phyloP scores from a whole-genome alignment of 2,797 vertebrate genomes.

The Gallirallus australis region DNA sequence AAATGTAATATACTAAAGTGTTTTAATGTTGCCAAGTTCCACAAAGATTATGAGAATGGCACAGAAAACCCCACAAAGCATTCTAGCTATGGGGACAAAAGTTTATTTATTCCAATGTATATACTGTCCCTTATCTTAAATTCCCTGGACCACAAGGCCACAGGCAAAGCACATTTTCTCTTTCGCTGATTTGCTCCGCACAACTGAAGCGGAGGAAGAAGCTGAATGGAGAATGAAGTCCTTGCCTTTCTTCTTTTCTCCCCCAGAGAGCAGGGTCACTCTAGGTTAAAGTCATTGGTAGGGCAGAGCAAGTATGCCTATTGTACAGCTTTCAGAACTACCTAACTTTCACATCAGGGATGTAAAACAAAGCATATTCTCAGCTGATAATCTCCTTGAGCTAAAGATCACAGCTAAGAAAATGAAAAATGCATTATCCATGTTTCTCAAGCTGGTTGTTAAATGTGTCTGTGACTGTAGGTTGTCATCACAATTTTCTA shows the following conservation, averaged over 20 bases:
- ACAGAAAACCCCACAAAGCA: background rate
- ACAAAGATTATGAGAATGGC: background rate
- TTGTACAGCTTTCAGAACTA: background rate
- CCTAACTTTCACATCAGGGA: background rate
- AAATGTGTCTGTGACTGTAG: background rate
- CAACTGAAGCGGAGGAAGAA: background rate
- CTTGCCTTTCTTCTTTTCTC: conserved; percentile 5
- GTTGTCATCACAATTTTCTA: background rate
- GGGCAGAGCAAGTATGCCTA: background rate
- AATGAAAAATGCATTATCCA: background rate
- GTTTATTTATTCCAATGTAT: background rate
- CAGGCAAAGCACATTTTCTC: background rate
- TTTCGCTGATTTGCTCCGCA: background rate
- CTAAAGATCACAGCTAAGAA: background rate
- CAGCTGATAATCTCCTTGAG: background rate
- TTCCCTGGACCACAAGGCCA: background rate
- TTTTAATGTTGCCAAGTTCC: background rate
- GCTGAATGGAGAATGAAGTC: background rate
- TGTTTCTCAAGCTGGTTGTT: background rate
- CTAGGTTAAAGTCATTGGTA: background rate
- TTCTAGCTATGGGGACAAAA: background rate
- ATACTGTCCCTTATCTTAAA: background rate
- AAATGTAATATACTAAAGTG: background rate
- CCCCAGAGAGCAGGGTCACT: background rate
- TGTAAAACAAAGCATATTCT: background rate